These are phyloP conservation scores for Tryphoninae sp. DNA, from an alignment of 2,888 invertebrate genomes.

Conservation along the genomic window DNA sequence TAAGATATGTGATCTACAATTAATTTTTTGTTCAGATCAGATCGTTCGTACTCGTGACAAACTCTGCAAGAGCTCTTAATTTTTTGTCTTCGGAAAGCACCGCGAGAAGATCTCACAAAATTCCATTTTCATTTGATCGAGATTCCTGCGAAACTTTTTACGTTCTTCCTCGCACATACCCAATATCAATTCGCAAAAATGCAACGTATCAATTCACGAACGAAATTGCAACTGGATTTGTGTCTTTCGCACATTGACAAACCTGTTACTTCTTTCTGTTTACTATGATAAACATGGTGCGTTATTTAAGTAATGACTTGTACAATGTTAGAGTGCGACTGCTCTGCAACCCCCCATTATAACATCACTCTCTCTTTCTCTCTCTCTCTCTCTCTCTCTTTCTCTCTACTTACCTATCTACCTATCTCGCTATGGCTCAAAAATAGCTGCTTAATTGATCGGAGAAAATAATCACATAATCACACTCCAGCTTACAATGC, in stretches of 20 bases:
- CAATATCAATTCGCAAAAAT: slow-evolving; percentile 19
- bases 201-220: slow-evolving; percentile 5
- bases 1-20: slow-evolving; percentile 19
- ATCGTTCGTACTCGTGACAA: slow-evolving; percentile 25
- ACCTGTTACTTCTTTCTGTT: slow-evolving; percentile 32
- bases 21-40: slow-evolving; percentile 17
- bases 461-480: slow-evolving; percentile 31
- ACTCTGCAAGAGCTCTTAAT: slow-evolving; percentile 11
- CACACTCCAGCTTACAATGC: slow-evolving; percentile 3
- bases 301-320: slow-evolving; percentile 66
- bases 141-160: slow-evolving; percentile 17
- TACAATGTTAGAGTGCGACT: slow-evolving; percentile 61
- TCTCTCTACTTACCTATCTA: slow-evolving; percentile 6
- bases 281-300: slow-evolving; percentile 58
- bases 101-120: slow-evolving; percentile 31
- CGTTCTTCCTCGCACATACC: neutral
- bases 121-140: slow-evolving; percentile 12
- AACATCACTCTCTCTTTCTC: slow-evolving; percentile 23
- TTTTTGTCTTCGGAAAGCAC: slow-evolving; percentile 21
- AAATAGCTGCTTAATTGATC: slow-evolving; percentile 60
- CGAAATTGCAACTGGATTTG: slow-evolving; percentile 15
- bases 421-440: slow-evolving; percentile 61
- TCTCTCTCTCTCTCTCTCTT: slow-evolving; percentile 2
- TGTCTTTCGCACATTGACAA: slow-evolving; percentile 35
- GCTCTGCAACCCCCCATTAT: slow-evolving; percentile 51